Base-by-base conservation (phyloP, 2,113 vertebrate genomes). In the Pungitius pungitius region DNA sequence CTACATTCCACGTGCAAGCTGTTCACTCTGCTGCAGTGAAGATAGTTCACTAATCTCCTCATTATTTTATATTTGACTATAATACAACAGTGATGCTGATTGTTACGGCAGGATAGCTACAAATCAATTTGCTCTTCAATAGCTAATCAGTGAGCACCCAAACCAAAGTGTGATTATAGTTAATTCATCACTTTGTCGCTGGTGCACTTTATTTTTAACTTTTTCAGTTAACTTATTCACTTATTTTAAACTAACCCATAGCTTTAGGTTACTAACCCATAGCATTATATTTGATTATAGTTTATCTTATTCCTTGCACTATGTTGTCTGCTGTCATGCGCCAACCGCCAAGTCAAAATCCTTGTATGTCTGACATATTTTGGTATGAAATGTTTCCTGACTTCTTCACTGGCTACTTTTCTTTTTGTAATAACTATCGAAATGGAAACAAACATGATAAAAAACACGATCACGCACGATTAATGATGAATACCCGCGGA, bases 1-100 rank as follows among this genome's bases (percentile, higher is more conserved):
- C 47, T 63, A 75, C 73, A 81, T 86, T 88, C 82, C 82, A 82
- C 54, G 83, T 81, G 83, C 75, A 78, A 74, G 64, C 72, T 69
- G 68, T 68, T 66, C 72, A 6, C 55, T 57, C 56, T 42, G 62
- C 51, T 77, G 61, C 75, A 18, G 42, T 39, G 66, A 75, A 73
- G 35, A 75, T 64, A 26, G 57, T 57, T 80, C 62, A 60, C 84
- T 37, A 9, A 59, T 55, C 42, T 71, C 39, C 17, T 6, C 47
- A 37, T 58, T 52, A 52, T 65, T 14, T 39, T 35, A 42, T 64
- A 20, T 9, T 1, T 61, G 57, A 26, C 14, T 40, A 54, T 9
- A 43, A 26, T 42, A 22, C 42, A 4, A 42, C 71, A 73, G 43
- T 24, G n/a, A n/a, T n/a, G n/a, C n/a, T n/a, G n/a, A n/a, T 18